Percentiles rank a stretch among this genome's conserved stretches.
Evolutionary conservation across 2,113 vertebrate genomes (phyloP).

Genomic region (Gadus chalcogrammus): DNA sequence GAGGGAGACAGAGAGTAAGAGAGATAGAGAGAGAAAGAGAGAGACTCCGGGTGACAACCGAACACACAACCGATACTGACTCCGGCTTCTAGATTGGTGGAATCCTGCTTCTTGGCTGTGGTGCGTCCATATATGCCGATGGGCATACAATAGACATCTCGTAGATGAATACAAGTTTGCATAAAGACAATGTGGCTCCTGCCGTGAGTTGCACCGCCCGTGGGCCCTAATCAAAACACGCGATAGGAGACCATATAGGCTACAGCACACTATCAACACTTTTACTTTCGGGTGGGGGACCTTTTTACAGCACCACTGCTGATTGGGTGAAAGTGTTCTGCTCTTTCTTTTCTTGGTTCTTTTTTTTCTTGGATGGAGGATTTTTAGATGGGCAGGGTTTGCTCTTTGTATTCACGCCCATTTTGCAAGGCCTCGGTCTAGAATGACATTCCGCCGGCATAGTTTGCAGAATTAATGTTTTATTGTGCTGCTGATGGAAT

Average conservation of each 20-base stretch:
- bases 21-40: constrained; percentile 18
- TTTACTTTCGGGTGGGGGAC: constrained; percentile 2
- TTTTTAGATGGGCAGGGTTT: too few relatives aligned
- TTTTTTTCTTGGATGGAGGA: constrained; percentile 47
- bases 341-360: constrained; percentile 27
- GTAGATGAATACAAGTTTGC: constrained; percentile 64
- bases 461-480: neutral
- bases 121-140: constrained; percentile 71
- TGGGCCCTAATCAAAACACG: constrained; percentile 50
- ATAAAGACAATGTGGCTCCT: constrained; percentile 73
- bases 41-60: constrained; percentile 36
- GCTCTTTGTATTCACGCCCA: constrained; percentile 59
- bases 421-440: constrained; percentile 8
- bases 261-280: constrained; percentile 2
- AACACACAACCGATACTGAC: constrained; percentile 32
- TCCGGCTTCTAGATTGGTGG: constrained; percentile 52
- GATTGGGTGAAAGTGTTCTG: constrained; percentile 63
- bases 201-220: constrained; percentile 61
- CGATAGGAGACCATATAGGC: neutral
- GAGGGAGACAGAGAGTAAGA: neutral
- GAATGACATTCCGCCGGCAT: too few relatives aligned
- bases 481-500: neutral
- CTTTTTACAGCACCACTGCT: constrained; percentile 33
- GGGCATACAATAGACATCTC: constrained; percentile 69
- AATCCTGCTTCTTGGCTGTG: constrained; percentile 45